phyloP scores from a whole-genome alignment of 2,113 vertebrate species.

The Phoenicopterus ruber region DNA sequence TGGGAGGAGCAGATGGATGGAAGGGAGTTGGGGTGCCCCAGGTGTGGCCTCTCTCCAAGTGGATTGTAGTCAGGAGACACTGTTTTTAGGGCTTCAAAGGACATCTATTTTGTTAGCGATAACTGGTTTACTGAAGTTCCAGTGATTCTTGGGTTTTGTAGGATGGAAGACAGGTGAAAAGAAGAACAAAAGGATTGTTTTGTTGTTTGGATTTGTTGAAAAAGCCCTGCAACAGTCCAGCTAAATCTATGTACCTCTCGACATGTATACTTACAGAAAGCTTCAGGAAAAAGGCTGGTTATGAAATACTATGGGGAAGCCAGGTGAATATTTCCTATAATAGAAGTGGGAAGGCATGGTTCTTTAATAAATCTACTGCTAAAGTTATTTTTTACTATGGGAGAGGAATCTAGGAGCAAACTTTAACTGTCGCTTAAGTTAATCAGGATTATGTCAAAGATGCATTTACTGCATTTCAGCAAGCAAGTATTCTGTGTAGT shows the following conservation, averaged over 20 bases:
- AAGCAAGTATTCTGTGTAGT: not conserved
- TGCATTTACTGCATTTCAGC: not conserved
- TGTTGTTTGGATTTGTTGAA: not conserved
- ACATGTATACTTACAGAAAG: not conserved
- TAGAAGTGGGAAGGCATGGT: not conserved
- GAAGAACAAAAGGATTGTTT: not conserved
- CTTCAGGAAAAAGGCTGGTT: not conserved
- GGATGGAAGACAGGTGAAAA: not conserved
- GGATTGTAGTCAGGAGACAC: not conserved
- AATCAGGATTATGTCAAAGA: not conserved
- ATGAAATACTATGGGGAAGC: not conserved
- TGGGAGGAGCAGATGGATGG: not conserved
- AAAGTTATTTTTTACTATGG: not conserved
- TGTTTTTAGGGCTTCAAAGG: not conserved
- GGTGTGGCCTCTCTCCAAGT: no score
- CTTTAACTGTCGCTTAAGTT: not conserved
- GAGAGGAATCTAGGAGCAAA: not conserved
- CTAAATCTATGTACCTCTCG: not conserved
- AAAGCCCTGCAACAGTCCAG: not conserved
- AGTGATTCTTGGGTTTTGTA: not conserved
- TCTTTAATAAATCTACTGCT: not conserved
- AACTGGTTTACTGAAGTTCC: not conserved
- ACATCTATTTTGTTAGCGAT: not conserved
- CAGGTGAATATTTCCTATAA: not conserved
- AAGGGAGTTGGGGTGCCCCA: not conserved